Evolutionary conservation across 2,797 vertebrate genomes (phyloP), one percentile per base, ranked within the genome.

Genomic region (Urophycis tenuis): DNA sequence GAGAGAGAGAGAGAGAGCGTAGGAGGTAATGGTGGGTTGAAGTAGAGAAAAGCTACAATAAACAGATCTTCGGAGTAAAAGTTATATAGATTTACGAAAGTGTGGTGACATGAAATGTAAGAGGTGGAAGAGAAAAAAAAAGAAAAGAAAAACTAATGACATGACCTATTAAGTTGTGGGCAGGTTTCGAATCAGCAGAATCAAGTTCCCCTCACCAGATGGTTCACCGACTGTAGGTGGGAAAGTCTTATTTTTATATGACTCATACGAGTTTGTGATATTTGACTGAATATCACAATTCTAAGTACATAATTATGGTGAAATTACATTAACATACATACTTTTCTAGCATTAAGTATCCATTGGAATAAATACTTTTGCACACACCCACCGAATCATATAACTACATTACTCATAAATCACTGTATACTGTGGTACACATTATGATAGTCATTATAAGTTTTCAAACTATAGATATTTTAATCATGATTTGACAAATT

Each of bases 401-500:
- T 25, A 41, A 81, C 84, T 84, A 84, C 75, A 79, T 73, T 75
- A 75, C 79, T 25, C 25, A 67, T 29, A 29, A 10, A 67, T 29
- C 60, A 67, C 60, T 67, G 53, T 60, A 67, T 67, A 29, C 9
- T 67, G 60, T 25, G 53, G 5, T 2, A 29, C 60, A 9, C 53
- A 60, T n/a, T 25, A 10, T 29, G 60, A 67, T 67, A 67, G 3
- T 67, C 60, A 64, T n/a, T 64, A 64, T 64, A 64, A 2, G 9
- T 67, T 29, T 67, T 67, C 25, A 60, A 60, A 60, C 10, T 67
- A 29, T 64, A 11, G n/a, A 67, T 67, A 67, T 67, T 67, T 67
- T 25, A 67, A 67, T 67, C 60, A 67, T 12, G 60, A 25, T 29
- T 67, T 64, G 25, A 64, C 60, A 11, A 64, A 25, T 64, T 29